phyloP scores from a whole-genome alignment of 1,140 invertebrate genomes.

The Oreohelix idahoensis region DNA sequence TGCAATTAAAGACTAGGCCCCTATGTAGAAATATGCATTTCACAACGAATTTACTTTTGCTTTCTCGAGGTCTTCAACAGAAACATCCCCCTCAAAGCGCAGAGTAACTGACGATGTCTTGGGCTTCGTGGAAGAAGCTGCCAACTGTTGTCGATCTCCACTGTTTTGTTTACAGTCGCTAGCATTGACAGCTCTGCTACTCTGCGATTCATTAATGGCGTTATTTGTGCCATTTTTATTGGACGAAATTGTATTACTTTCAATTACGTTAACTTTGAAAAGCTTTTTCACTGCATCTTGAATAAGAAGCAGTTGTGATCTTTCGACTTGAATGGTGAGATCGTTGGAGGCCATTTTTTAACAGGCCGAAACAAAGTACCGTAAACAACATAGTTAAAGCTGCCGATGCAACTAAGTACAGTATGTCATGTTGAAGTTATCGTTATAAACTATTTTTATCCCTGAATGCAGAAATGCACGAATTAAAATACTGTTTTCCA shows the following conservation, averaged over 20 bases:
- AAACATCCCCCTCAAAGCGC: background rate
- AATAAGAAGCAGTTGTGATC: background rate
- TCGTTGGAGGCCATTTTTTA: background rate
- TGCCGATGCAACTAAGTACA: background rate
- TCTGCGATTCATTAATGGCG: background rate
- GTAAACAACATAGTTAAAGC: background rate
- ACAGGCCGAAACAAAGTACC: background rate
- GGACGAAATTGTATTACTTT: background rate
- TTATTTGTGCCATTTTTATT: background rate
- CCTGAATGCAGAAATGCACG: background rate
- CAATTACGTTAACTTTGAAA: background rate
- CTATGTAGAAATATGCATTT: no score
- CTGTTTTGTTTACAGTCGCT: background rate
- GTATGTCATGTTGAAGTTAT: background rate
- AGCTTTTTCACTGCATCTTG: background rate
- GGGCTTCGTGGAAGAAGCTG: background rate
- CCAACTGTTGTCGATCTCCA: background rate
- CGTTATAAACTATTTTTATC: background rate
- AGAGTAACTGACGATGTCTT: background rate
- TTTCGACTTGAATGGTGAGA: background rate
- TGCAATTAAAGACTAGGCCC: no score
- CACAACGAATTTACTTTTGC: background rate
- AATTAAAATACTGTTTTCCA: background rate
- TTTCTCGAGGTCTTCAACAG: background rate
- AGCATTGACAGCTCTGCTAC: background rate